These are phyloP conservation scores for Silurus glanis DNA, from an alignment of 2,113 vertebrate genomes.

Conservation along the genomic window DNA sequence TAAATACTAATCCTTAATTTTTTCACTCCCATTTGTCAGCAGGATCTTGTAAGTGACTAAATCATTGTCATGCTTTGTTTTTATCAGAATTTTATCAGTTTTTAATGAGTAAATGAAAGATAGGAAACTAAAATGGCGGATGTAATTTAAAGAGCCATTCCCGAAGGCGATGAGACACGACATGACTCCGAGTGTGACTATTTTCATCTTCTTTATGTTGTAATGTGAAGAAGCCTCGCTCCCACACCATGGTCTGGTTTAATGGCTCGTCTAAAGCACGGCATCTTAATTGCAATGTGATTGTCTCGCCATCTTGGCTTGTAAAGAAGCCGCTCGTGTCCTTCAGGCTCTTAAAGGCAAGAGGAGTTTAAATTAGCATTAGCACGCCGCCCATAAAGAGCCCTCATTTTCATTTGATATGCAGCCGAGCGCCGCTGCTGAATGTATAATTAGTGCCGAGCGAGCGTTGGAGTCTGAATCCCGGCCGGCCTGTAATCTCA, in stretches of 20 bases:
- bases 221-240: slow-evolving; percentile 1
- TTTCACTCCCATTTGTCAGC: background rate
- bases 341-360: slow-evolving; percentile 41
- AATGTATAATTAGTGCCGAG: slow-evolving; percentile 30
- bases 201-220: background rate
- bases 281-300: slow-evolving; percentile 52
- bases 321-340: slow-evolving; percentile 30
- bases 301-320: slow-evolving; percentile 37
- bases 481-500: slow-evolving; percentile 6
- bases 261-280: slow-evolving; percentile 37
- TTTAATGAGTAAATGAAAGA: background rate
- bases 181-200: background rate
- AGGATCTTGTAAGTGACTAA: background rate
- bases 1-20: background rate
- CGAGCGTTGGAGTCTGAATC: slow-evolving; percentile 8
- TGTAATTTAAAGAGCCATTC: background rate
- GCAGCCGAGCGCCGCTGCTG: slow-evolving; percentile 16
- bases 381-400: slow-evolving; percentile 28
- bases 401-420: slow-evolving; percentile 41
- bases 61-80: background rate
- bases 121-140: background rate
- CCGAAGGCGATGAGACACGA: background rate
- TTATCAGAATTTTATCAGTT: background rate
- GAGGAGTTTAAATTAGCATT: slow-evolving; percentile 38
- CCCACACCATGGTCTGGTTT: slow-evolving; percentile 21